Evolutionary conservation across 1,140 invertebrate genomes (phyloP).

Genomic region (Antheraea mylitta): DNA sequence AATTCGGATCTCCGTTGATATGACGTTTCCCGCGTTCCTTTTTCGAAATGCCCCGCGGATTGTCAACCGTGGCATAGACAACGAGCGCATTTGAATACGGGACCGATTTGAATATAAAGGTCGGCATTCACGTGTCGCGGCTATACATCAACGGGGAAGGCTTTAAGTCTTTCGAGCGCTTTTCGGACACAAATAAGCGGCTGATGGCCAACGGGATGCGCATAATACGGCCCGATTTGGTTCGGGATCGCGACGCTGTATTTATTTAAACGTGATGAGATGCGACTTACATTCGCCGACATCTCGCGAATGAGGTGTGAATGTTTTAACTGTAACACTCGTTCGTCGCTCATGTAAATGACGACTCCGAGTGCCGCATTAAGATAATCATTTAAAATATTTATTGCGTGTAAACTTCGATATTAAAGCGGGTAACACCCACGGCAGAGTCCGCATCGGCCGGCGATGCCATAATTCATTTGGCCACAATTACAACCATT

Average conservation of each 20-base stretch:
- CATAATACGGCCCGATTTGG: conserved; percentile 47
- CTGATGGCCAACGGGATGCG: conserved; percentile 55
- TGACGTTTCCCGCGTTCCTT: conserved; percentile 66
- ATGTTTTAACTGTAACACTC: conserved; percentile 42
- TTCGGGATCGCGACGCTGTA: conserved; percentile 1
- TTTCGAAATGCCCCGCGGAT: conserved; percentile 66
- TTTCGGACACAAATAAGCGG: conserved; percentile 75
- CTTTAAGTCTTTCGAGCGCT: conserved; percentile 73
- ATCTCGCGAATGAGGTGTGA: conserved; percentile 43
- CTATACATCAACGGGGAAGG: conserved; percentile 66
- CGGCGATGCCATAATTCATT: conserved; percentile 64
- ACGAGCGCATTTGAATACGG: conserved; percentile 64
- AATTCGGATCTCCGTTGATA: conserved; percentile 47
- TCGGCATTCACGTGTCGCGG: conserved; percentile 65
- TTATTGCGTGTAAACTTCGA: conserved; percentile 74
- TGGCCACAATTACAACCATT: conserved; percentile 74
- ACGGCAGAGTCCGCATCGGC: conserved; percentile 58
- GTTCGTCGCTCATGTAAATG: conserved; percentile 44
- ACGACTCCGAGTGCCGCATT: conserved; percentile 37
- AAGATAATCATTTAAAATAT: conserved; percentile 71
- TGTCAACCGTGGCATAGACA: conserved; percentile 71
- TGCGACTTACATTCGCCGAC: conserved; percentile 10
- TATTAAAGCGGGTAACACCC: conserved; percentile 67
- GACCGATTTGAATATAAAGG: conserved; percentile 74
- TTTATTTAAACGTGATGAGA: conserved; percentile 12